phyloP scores from a whole-genome alignment of 1,140 invertebrate species.

The Asobara japonica region DNA sequence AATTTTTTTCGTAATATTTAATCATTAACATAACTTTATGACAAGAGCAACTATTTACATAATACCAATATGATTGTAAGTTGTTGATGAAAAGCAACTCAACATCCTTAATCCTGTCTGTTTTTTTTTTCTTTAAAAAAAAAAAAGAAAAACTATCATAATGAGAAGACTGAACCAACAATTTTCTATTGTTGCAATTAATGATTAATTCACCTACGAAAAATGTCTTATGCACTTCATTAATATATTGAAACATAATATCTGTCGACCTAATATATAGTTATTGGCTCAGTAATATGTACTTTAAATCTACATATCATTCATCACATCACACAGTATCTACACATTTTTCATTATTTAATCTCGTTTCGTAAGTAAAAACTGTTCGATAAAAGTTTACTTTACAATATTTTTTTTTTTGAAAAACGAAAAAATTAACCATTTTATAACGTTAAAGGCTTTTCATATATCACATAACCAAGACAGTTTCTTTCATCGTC shows the following conservation, averaged over 20 bases:
- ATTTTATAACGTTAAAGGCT: slow-evolving; percentile 55
- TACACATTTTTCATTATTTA: slow-evolving; percentile 46
- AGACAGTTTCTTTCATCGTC: slow-evolving; percentile 47
- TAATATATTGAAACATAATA: slow-evolving; percentile 49
- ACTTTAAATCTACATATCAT: slow-evolving; percentile 39
- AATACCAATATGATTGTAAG: slow-evolving; percentile 53
- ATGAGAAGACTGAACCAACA: slow-evolving; percentile 28
- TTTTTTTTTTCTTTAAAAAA: slow-evolving; percentile 30
- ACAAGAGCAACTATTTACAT: slow-evolving; percentile 62
- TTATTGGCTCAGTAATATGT: slow-evolving; percentile 47
- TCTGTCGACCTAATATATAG: slow-evolving; percentile 41
- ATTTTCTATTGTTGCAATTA: neutral
- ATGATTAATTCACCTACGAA: neutral
- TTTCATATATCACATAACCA: slow-evolving; percentile 57
- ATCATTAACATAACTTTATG: slow-evolving; percentile 49
- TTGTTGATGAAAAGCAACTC: slow-evolving; percentile 53
- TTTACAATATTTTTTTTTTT: slow-evolving; percentile 51
- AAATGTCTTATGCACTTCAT: slow-evolving; percentile 28
- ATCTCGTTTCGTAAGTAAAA: slow-evolving; percentile 47
- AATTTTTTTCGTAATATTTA: slow-evolving; percentile 57
- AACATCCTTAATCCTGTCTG: slow-evolving; percentile 35
- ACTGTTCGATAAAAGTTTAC: slow-evolving; percentile 48
- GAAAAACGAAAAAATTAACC: slow-evolving; percentile 45
- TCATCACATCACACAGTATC: slow-evolving; percentile 58
- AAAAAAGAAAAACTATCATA: slow-evolving; percentile 40